Evolutionary conservation across 2,888 invertebrate genomes (phyloP).

Genomic region (Cenopis cana): DNA sequence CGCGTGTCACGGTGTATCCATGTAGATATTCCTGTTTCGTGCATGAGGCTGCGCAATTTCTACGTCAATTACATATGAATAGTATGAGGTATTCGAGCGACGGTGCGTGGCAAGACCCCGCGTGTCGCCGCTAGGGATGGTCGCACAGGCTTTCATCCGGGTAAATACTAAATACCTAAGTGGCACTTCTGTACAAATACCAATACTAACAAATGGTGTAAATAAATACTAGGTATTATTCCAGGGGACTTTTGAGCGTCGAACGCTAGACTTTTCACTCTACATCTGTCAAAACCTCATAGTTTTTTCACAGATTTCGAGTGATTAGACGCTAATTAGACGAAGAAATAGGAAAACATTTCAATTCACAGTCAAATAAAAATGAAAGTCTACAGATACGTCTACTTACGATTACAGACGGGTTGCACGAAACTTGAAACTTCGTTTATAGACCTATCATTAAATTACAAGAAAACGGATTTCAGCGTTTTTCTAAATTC

Average conservation of each 20-base stretch:
- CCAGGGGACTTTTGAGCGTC: too few species aligned
- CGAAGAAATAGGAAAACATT: too few species aligned
- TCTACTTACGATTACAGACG: too few species aligned
- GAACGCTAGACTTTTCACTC: too few species aligned
- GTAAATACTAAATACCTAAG: not conserved
- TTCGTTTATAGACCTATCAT: too few species aligned
- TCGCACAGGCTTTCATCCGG: not conserved
- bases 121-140: slow-evolving; percentile 11
- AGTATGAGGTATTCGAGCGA: slow-evolving; percentile 7
- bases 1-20: slow-evolving; percentile 53
- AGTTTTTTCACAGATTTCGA: too few species aligned
- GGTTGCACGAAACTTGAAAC: too few species aligned
- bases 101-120: slow-evolving; percentile 18
- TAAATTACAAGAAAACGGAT: too few species aligned
- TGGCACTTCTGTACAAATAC: not conserved
- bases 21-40: slow-evolving; percentile 39
- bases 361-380: too few species aligned
- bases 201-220: not conserved
- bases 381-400: too few species aligned
- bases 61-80: slow-evolving; percentile 31
- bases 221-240: not conserved
- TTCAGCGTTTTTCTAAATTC: too few species aligned
- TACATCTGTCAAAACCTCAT: too few species aligned
- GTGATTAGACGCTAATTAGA: not conserved
- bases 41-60: slow-evolving; percentile 32